Evolutionary conservation across 2,113 vertebrate genomes (phyloP).

Genomic region (Emberiza fucata): DNA sequence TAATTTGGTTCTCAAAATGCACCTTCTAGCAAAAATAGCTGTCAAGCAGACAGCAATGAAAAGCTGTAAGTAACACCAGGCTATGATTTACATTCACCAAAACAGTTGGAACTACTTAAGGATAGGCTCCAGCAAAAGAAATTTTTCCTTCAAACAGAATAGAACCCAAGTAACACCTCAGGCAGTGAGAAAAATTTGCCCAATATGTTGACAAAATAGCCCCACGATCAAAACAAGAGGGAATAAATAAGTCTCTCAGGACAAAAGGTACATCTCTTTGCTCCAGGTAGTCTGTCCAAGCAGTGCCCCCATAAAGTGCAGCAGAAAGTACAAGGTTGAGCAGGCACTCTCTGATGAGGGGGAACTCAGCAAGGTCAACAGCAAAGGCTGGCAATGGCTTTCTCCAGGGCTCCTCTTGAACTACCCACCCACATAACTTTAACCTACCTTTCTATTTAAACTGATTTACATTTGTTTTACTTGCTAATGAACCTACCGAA

Average conservation of each 20-base stretch:
- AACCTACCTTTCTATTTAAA: not conserved
- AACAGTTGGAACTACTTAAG: not conserved
- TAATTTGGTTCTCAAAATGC: not conserved
- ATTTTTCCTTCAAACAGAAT: not conserved
- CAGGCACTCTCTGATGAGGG: not conserved
- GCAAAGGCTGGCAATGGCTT: not conserved
- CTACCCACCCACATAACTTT: not conserved
- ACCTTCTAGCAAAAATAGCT: not conserved
- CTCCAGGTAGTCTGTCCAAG: not conserved
- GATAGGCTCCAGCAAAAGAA: not conserved
- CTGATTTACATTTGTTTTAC: not conserved
- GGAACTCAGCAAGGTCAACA: accelerated
- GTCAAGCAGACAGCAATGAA: not conserved
- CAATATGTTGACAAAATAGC: not conserved
- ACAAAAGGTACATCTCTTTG: not conserved
- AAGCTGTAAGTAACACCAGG: not conserved
- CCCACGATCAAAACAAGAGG: not conserved
- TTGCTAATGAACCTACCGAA: not conserved
- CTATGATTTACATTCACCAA: not conserved
- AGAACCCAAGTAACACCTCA: not conserved
- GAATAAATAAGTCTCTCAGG: not conserved
- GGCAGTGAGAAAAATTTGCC: not conserved
- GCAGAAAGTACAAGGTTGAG: not conserved
- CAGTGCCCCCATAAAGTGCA: not conserved
- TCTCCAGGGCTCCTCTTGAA: not conserved